Evolutionary conservation across 2,113 vertebrate species (phyloP), one percentile per base, ranked within the genome.

Genomic region (Harpagus bidentatus): DNA sequence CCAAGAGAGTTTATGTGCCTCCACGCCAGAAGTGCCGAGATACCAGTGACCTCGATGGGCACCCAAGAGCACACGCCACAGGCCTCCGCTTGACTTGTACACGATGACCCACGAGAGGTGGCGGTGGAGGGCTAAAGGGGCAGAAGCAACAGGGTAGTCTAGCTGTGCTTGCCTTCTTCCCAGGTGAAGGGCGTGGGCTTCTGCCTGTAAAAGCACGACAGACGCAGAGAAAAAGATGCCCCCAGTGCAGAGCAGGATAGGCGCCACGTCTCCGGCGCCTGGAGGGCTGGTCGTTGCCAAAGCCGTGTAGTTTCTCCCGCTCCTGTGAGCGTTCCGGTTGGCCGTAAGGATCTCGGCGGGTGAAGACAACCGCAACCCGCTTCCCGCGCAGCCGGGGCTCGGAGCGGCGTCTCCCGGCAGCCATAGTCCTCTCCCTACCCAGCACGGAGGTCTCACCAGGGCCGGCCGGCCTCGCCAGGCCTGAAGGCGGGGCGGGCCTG

Each of bases 71-170:
- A 45, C 7, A n/a, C 0, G 2, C 16, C 32, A 97, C 45, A 97
- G 98, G 88, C 98, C 98, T 50, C 98, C 98, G 11, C 98, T 98
- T 50, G 97, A 98, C 97, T 99, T 98, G 80, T 97, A 98, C 97
- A 99, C 98, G 97, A 99, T 98, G 99, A 99, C 98, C 92, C 98
- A 98, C 98, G 98, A 98, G 94, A 93, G 95, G 21, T 53, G 43
- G 32, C 3, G 38, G 16, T 34, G 28, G 43, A 59, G 6, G 20
- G 47, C 58, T 36, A 4, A 38, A 7, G 21, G 34, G 14, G 29
- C 59, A 40, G 29, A 28, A 34, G 21, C 59, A 22, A 11, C 7
- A 28, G 42, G 22, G 34, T 11, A 8, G 16, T 7, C 36, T 12
- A 6, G 7, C 38, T 29, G 28, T 1, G 4, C 34, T 45, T 17